These are phyloP conservation scores for Athrips mouffetella DNA, from an alignment of 2,888 invertebrate genomes.

Conservation along the genomic window DNA sequence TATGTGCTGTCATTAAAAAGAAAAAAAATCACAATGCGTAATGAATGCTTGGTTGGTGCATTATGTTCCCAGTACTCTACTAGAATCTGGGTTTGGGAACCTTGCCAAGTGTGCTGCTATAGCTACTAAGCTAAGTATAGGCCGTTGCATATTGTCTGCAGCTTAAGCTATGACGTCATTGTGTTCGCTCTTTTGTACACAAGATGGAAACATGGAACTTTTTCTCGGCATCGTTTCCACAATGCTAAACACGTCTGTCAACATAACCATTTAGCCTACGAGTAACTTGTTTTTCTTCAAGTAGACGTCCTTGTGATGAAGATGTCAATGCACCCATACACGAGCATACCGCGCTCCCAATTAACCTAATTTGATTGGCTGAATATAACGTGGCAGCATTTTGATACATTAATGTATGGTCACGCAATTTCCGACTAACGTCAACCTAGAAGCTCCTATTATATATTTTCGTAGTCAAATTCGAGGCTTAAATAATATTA, in stretches of 20 bases:
- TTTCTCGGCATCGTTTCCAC: no score
- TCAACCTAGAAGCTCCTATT: neutral
- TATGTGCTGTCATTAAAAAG: neutral
- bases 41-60: neutral
- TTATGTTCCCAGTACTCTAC: neutral
- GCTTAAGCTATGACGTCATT: neutral
- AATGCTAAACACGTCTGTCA: no score
- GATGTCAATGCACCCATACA: conserved; percentile 20
- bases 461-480: neutral
- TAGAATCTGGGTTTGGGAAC: neutral
- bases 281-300: neutral
- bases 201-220: no score
- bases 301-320: conserved; percentile 15
- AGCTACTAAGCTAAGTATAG: neutral
- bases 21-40: neutral
- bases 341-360: conserved; percentile 29
- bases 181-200: no score
- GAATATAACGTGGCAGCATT: conserved; percentile 22
- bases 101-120: neutral
- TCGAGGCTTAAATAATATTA: no score
- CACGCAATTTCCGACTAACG: conserved; percentile 24
- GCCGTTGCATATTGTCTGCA: neutral
- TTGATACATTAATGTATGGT: conserved; percentile 23
- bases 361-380: conserved; percentile 39
- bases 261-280: no score